These are phyloP conservation scores for Ellobius talpinus DNA, from an alignment of 2,113 vertebrate genomes.

Conservation along the genomic window DNA sequence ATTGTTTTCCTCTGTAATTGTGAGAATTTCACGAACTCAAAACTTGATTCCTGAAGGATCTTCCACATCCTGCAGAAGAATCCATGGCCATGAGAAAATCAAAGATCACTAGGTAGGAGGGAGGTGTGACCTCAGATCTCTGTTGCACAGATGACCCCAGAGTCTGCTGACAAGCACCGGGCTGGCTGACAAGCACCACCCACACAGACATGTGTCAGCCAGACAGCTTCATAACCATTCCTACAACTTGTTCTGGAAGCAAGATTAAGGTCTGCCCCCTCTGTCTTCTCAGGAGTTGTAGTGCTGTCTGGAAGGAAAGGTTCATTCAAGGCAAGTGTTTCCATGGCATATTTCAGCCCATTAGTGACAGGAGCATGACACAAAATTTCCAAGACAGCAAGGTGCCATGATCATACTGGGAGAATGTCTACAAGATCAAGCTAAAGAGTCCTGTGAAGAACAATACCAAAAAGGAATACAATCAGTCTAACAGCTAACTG, in stretches of 20 bases:
- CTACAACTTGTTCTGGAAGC: conserved; percentile 4
- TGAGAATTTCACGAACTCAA: neutral
- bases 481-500: neutral
- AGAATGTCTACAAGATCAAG: conserved; percentile 20
- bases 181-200: neutral
- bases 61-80: neutral
- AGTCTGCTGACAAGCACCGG: neutral
- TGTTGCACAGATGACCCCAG: neutral
- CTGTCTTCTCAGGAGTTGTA: neutral
- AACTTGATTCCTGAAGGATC: neutral
- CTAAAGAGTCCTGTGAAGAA: conserved; percentile 6
- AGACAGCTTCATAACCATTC: neutral
- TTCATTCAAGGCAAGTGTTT: conserved; percentile 14
- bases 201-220: neutral
- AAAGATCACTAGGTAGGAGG: neutral
- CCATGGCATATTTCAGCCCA: neutral
- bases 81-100: neutral
- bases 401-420: neutral
- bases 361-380: neutral
- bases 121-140: neutral
- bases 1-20: neutral
- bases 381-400: neutral
- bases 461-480: neutral
- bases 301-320: neutral
- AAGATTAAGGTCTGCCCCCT: neutral